Evolutionary conservation across 1,140 invertebrate species (phyloP).

Genomic region (fruit fly (Drosophila melanogaster)): DNA sequence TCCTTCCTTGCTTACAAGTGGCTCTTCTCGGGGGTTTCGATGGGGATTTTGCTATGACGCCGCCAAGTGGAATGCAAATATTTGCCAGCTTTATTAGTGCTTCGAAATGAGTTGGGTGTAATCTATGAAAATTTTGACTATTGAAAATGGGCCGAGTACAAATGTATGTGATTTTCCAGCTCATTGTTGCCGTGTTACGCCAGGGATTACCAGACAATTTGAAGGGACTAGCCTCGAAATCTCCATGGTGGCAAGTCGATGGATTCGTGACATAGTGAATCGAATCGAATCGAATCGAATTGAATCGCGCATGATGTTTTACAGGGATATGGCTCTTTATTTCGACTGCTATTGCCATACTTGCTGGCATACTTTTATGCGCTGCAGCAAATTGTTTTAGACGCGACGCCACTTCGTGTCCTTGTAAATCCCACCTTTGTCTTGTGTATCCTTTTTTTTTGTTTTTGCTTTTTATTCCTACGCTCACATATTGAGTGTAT

Average conservation of each 20-base stretch:
- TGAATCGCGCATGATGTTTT: conserved; percentile 13
- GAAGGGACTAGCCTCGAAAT: background rate
- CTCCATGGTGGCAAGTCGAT: background rate
- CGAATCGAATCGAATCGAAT: conserved; percentile 13
- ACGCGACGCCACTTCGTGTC: conserved; percentile 24
- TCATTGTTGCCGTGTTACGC: background rate
- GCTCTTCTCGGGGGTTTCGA: background rate
- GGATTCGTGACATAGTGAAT: background rate
- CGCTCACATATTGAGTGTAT: background rate
- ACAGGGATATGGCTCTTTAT: background rate
- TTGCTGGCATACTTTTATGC: conserved; percentile 48
- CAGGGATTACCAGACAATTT: background rate
- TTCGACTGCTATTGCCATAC: conserved; percentile 11
- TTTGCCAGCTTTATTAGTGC: too few relatives aligned
- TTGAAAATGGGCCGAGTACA: background rate
- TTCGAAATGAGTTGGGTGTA: too few relatives aligned
- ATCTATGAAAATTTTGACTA: too few relatives aligned
- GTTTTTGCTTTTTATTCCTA: background rate
- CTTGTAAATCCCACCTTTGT: conserved; percentile 10
- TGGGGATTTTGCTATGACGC: background rate
- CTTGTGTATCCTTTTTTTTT: conserved; percentile 6
- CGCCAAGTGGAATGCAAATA: background rate
- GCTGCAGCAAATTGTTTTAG: conserved; percentile 49
- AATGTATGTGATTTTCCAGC: conserved; percentile 4
- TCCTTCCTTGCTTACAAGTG: background rate